Evolutionary conservation across 2,113 vertebrate species (phyloP), one percentile per base, ranked within the genome.

Genomic region (Hypomesus transpacificus): DNA sequence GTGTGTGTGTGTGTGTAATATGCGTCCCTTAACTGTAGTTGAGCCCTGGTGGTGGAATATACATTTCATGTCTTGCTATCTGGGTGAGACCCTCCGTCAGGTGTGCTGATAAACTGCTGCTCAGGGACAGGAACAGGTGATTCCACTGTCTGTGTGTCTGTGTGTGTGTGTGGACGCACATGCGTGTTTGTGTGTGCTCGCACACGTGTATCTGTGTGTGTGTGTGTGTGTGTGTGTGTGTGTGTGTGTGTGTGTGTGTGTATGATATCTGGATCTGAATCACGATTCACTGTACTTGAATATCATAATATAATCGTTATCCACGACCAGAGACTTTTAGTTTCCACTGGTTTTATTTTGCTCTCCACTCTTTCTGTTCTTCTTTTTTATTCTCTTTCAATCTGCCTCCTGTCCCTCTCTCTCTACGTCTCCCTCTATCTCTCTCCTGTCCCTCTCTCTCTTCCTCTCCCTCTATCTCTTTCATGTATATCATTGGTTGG

Each of bases 401-500:
- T 34, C 31, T 34, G 31, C 34, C 34, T 11, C 6, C 52, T 14
- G 52, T 53, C 11, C 52, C 52, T 70, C 54, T 61, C 34, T 59
- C 34, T 24, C 20, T 70, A 21, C 53, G 1, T 52, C 31, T 24
- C 14, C 16, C 69, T 50, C 56, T 50, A 54, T 11, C 11, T 62
- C 60, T 62, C 14, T 54, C 76, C 67, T 80, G 77, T 53, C 11
- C 52, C 52, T 70, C 54, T 61, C 34, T 59, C 34, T 24, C 20
- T 70, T n/a, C 53, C 3, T 52, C 31, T 24, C 14, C 16, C 69
- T 50, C 56, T 50, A 54, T 11, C 11, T 62, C 60, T 62, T 13
- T 54, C 76, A 65, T 80, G 77, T 68, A 16, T 74, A 66, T 70
- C 60, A 72, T 68, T 67, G 68, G 59, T 73, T 71, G 64, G 14